A percentile compares a stretch with the other conserved stretches of the same genome.
These are phyloP conservation scores for Hydractinia symbiolongicarpus DNA, from an alignment of 30 jellyfish, hydroid and myxozoan genomes.

Conservation along the genomic window DNA sequence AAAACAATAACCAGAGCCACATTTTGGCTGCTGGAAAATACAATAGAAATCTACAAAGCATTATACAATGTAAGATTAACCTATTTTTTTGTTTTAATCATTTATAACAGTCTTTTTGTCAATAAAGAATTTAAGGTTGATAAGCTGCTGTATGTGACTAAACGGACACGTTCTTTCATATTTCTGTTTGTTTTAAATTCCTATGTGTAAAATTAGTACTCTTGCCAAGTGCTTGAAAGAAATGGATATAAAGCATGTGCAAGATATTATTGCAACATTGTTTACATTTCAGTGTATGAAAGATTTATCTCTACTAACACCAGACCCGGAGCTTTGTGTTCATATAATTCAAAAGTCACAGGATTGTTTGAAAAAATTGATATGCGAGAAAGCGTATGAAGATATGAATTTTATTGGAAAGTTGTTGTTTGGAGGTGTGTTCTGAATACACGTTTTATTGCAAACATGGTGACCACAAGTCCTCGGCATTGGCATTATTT, in stretches of 20 bases:
- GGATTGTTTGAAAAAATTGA: slow-evolving; percentile 8
- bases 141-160: no score
- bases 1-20: slow-evolving; percentile 21
- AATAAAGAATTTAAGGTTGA: no score
- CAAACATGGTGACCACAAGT: not conserved
- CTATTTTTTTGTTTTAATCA: no score
- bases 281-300: slow-evolving; percentile 18
- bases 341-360: slow-evolving; percentile 19
- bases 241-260: no score
- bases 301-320: not conserved
- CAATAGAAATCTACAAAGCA: slow-evolving; percentile 21
- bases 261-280: not conserved
- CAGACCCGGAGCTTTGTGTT: slow-evolving; percentile 28
- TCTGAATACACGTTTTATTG: not conserved
- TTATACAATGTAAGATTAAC: slow-evolving; percentile 14
- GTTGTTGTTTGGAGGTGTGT: slow-evolving; percentile 10
- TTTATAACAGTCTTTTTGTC: no score
- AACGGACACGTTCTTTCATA: no score
- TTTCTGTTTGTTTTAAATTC: no score
- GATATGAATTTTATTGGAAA: slow-evolving; percentile 27
- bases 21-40: slow-evolving; percentile 29
- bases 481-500: not conserved
- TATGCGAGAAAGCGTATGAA: slow-evolving; percentile 17
- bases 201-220: no score
- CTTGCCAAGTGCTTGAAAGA: no score